phyloP scores from a whole-genome alignment of 2,888 invertebrate species.

The Apantesis nais region DNA sequence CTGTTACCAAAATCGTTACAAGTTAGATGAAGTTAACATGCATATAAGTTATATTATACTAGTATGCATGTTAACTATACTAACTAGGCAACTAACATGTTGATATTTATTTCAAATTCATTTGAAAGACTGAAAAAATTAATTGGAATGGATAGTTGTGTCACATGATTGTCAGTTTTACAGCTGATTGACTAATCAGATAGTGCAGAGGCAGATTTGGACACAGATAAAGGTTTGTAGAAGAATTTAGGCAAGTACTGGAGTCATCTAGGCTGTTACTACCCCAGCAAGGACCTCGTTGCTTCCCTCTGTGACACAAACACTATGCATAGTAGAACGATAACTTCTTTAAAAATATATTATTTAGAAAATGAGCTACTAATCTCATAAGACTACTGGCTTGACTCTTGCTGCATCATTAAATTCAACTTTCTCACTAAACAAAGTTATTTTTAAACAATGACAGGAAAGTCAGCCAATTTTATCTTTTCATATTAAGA shows the following conservation, averaged over 20 bases:
- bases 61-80: too few species aligned
- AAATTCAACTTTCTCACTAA: not conserved
- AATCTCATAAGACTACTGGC: too few species aligned
- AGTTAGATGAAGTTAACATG: not conserved
- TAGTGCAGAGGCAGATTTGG: not conserved
- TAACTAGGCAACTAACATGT: too few species aligned
- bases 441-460: not conserved
- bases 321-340: too few species aligned
- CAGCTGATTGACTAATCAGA: too few species aligned
- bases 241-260: not conserved
- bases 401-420: too few species aligned
- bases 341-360: too few species aligned
- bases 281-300: not conserved
- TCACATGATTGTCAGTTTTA: not conserved
- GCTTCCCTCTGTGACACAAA: not conserved
- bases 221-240: not conserved
- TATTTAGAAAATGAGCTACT: too few species aligned
- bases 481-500: not conserved
- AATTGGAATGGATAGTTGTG: not conserved
- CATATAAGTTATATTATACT: not conserved
- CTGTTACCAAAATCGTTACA: not conserved
- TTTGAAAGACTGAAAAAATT: not conserved
- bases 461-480: not conserved
- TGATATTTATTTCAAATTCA: not conserved
- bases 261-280: not conserved